phyloP scores from a whole-genome alignment of 2,888 invertebrate species.

The Tricholauxania praeusta region DNA sequence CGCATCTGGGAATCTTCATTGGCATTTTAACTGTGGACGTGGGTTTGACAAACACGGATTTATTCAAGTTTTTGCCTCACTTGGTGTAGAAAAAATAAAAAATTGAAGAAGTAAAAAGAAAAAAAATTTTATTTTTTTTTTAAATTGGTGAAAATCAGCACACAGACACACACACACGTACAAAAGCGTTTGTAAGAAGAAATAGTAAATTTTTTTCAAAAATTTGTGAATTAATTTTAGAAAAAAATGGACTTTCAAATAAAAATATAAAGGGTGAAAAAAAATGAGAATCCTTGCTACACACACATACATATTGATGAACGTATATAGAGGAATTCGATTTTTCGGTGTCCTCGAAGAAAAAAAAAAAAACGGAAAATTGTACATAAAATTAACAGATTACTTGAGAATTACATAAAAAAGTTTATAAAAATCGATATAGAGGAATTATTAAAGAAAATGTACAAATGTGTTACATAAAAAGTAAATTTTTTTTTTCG shows the following conservation, averaged over 20 bases:
- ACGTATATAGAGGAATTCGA: slow-evolving; percentile 55
- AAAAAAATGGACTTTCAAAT: slow-evolving; percentile 19
- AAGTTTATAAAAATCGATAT: slow-evolving; percentile 10
- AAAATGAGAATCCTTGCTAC: slow-evolving; percentile 53
- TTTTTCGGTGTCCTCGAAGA: slow-evolving; percentile 46
- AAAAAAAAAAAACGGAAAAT: slow-evolving; percentile 31
- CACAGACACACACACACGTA: too few relatives aligned
- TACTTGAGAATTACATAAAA: slow-evolving; percentile 15
- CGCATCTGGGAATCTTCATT: slow-evolving; percentile 63
- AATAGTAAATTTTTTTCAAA: background rate
- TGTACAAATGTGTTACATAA: background rate
- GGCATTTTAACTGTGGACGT: slow-evolving; percentile 68
- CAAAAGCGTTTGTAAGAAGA: background rate
- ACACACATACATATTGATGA: slow-evolving; percentile 37
- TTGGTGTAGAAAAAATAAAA: slow-evolving; percentile 19
- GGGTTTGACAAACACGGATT: slow-evolving; percentile 32
- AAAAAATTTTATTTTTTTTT: background rate
- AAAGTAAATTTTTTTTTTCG: background rate
- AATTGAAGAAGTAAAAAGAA: slow-evolving; percentile 24
- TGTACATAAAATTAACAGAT: slow-evolving; percentile 16
- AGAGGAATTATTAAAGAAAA: slow-evolving; percentile 10
- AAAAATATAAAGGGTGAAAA: background rate
- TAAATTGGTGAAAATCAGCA: background rate
- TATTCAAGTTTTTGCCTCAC: slow-evolving; percentile 24
- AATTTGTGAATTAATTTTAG: too few relatives aligned